Base-by-base conservation (phyloP, 1,140 invertebrate species). In the Caenorhabditis remanei region DNA sequence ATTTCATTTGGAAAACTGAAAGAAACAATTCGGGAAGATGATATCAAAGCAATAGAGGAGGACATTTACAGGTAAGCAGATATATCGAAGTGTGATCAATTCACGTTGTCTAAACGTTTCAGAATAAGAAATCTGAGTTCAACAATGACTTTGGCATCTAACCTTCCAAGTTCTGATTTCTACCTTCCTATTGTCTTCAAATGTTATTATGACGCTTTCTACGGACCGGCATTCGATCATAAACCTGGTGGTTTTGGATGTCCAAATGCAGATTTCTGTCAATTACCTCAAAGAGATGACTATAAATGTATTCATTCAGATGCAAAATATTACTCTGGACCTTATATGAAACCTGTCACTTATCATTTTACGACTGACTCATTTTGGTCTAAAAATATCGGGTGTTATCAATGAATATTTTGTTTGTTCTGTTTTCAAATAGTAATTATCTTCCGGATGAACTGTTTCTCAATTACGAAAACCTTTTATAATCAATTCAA, bases 131-230 rank as follows among this genome's bases (percentile, higher is more conserved):
- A 65, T 65, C 9, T 40, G 4, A 14, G 24, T 40, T 13, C 32
- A 19, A 40, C 40, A 11, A 8, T 4, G 8, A 40, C 61, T 46
- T 14, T 71, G 16, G 67, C 41, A 4, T 19, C 67, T 4, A 21
- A 50, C n/a, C 71, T 79, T 79, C 71, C 71, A 24, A 50, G 13
- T 24, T 48, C 71, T 13, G 71, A 79, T 32, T 79, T 79, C n/a
- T 79, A 79, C 19, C 46, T 79, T 14, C 71, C 71, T 4, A 79
- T 79, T 24, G 71, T 79, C 24, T 79, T 79, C 21, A 79, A 79
- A 50, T 79, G 71, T 32, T 79, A 79, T 24, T 79, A 50, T 50
- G 71, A 79, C 24, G 43, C 71, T 4, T 79, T 79, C 53, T 79
- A 79, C n/a, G 46, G 41, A 7, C 21, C 43, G 19, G 46, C 71